These are phyloP conservation scores for Limanda limanda DNA, from an alignment of 2,113 vertebrate species.

Conservation along the genomic window DNA sequence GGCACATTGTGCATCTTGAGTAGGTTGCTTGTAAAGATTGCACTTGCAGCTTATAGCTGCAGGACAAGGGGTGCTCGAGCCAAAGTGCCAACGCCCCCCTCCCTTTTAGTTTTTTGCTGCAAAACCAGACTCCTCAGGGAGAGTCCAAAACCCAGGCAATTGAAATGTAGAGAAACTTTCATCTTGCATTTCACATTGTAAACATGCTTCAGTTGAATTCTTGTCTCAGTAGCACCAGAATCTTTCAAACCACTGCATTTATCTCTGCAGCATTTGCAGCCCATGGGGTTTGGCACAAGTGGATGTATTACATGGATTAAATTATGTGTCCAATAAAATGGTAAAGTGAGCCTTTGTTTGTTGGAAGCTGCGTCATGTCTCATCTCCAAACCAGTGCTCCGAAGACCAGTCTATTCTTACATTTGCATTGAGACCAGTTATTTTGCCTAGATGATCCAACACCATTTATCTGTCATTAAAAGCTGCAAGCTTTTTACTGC, in stretches of 20 bases:
- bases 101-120: background rate
- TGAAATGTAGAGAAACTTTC: background rate
- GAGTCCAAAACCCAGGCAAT: background rate
- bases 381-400: constrained; percentile 30
- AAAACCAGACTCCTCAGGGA: background rate
- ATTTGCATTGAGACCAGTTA: constrained; percentile 46
- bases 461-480: background rate
- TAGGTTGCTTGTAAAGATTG: constrained; percentile 33
- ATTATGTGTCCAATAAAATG: constrained; percentile 24
- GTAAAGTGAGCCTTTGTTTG: constrained; percentile 33
- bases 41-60: constrained; percentile 20
- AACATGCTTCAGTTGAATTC: background rate
- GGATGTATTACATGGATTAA: constrained; percentile 15
- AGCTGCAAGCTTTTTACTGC: constrained; percentile 33
- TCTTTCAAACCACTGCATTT: constrained; percentile 23
- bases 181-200: background rate
- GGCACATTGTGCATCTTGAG: constrained; percentile 12
- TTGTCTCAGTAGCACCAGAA: background rate
- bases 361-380: constrained; percentile 33
- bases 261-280: constrained; percentile 5
- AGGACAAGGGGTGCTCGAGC: constrained; percentile 12
- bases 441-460: constrained; percentile 29
- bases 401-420: constrained; percentile 39
- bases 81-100: background rate
- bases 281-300: constrained; percentile 13